Base-by-base conservation (phyloP, 1,140 invertebrate species). In the Palaemon carinicauda region DNA sequence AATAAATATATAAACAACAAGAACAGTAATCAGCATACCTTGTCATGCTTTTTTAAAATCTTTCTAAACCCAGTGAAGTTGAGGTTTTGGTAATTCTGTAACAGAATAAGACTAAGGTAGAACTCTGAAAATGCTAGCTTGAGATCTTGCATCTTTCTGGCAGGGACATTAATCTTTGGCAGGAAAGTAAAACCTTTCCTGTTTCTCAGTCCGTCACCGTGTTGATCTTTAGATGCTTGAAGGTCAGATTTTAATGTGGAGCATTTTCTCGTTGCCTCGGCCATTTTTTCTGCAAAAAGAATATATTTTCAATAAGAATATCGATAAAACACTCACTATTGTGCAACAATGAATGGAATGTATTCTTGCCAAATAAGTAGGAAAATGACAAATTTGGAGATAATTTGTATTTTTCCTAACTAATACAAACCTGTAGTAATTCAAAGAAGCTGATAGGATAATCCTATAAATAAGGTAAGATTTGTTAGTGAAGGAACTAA, bases 11-110 rank as follows among this genome's bases (percentile, higher is more conserved):
- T 5, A 74, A 10, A 27, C 31, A 29, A 4, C 3, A 51, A 19
- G 41, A 24, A 17, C n/a, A 71, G 5, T 82, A 33, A 3, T 14
- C 5, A 33, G 24, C 89, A 87, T 89, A 99, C 96, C 94, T 99
- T 99, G 92, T 99, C 99, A 92, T 99, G 98, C 92, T 99, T 99
- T 92, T 99, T 99, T n/a, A 99, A 93, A 91, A 99, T 99, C 93
- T 99, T 99, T 83, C 98, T 94, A 93, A 99, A 99, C 0, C 99
- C 99, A 19, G 98, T 99, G 90, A 98, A 98, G 93, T 99, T 99
- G 24, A 99, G 93, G 92, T 98, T 99, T 90, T 95, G 94, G 90
- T 94, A 95, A 90, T 95, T 95, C 91, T 95, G 94, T 71, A 95
- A 92, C 1, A 99, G 93, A 89, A 99, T 98, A 31, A 99, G 91